These are phyloP conservation scores for Dolomedes plantarius DNA, from an alignment of 2,888 invertebrate species.

Conservation along the genomic window DNA sequence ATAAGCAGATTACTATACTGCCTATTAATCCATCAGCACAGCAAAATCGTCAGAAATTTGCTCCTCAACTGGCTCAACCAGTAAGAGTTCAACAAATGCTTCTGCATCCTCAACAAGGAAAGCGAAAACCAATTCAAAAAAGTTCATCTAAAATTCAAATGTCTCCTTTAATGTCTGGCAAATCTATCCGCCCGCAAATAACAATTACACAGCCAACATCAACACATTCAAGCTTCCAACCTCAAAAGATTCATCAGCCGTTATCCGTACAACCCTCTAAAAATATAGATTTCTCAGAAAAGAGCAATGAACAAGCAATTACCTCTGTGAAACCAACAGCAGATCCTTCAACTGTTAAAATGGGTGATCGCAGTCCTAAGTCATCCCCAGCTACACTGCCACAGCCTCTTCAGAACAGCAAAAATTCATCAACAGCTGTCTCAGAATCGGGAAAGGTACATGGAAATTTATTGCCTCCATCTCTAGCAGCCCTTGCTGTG, in stretches of 20 bases:
- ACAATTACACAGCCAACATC: conserved; percentile 42
- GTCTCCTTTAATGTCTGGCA: conserved; percentile 39
- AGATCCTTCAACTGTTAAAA: conserved; percentile 27
- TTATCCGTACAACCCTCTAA: conserved; percentile 12
- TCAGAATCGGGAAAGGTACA: conserved; percentile 43
- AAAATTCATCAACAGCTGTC: conserved; percentile 40
- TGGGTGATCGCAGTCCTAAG: conserved; percentile 15
- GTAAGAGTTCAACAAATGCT: conserved; percentile 68
- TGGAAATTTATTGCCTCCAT: conserved; percentile 30
- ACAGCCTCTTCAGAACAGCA: conserved; percentile 47
- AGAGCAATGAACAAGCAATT: neutral
- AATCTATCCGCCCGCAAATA: conserved; percentile 52
- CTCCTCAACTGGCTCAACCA: conserved; percentile 66
- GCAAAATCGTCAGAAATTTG: conserved; percentile 61
- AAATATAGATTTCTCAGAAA: conserved; percentile 32
- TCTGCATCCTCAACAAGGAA: conserved; percentile 63
- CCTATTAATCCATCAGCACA: conserved; percentile 60
- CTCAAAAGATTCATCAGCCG: conserved; percentile 12
- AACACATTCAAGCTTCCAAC: conserved; percentile 23
- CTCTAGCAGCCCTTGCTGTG: conserved; percentile 43
- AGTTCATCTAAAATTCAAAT: conserved; percentile 46
- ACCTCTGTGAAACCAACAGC: conserved; percentile 27
- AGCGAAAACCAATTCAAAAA: conserved; percentile 50
- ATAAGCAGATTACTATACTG: conserved; percentile 64
- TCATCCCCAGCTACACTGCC: neutral